Evolutionary conservation across 2,113 vertebrate species (phyloP), one percentile per base, ranked within the genome.

Genomic region (Cygnus atratus): DNA sequence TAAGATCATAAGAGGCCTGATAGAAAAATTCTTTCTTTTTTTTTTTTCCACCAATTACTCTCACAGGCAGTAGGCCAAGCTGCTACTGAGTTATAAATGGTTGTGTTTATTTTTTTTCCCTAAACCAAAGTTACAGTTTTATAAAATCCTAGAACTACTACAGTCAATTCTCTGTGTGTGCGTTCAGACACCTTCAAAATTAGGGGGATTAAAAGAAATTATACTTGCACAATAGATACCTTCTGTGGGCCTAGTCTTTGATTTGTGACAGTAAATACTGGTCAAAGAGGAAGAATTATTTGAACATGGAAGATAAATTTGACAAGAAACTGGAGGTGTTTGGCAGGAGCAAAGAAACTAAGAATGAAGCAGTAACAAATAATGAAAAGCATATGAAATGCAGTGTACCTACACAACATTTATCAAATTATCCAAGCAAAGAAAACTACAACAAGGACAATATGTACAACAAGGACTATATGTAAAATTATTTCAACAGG

Each of bases 161-260:
- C 61, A 58, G 9, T 70, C 25, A 65, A 10, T 13, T 79, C 18
- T 8, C 1, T 1, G 0, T 11, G 7, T 54, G 9, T 35, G 18
- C 29, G 7, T n/a, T 66, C 62, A 84, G 55, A 57, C 33, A 58
- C 24, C 11, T 79, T 46, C 55, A 79, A 84, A 68, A 46, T 58
- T 13, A 52, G 8, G 10, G 35, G 8, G 20, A 26, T 62, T 61
- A 74, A n/a, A 83, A 82, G 33, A 77, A 83, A 55, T 71, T 28
- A 66, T 26, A 78, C 2, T 41, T 1, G 1, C 39, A 41, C 28
- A 82, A 76, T 14, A 24, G 52, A 78, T 58, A 44, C 65, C 16
- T 68, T 39, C 70, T 62, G 48, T 81, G 14, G 13, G 33, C 10
- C 13, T 52, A 17, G 5, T 50, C 31, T 50, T 55, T 35, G 10